Evolutionary conservation across 2,888 invertebrate species (phyloP).

Genomic region (Leptopilina drosophilae): DNA sequence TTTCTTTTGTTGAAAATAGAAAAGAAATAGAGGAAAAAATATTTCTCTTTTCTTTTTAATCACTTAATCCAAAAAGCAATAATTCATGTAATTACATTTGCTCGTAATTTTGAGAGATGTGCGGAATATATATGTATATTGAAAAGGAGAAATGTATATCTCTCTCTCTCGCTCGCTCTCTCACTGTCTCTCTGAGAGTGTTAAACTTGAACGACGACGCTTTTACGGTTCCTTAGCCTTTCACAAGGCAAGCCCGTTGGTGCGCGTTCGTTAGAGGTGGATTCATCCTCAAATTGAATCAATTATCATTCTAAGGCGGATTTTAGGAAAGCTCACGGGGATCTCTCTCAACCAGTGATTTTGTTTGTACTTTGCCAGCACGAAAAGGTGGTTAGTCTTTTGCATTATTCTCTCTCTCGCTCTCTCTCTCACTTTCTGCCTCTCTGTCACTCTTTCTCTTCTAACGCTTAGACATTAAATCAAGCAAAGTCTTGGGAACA

Average conservation of each 20-base stretch:
- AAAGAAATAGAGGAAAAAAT: no score
- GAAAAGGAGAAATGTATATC: neutral
- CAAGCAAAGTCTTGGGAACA: neutral
- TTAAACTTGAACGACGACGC: slow-evolving; percentile 62
- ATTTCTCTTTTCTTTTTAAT: neutral
- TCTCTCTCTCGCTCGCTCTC: no score
- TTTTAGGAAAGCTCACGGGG: slow-evolving; percentile 66
- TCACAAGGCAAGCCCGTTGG: slow-evolving; percentile 66
- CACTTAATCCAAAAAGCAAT: neutral
- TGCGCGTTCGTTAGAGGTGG: slow-evolving; percentile 74
- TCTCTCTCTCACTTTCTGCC: no score
- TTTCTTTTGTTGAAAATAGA: no score
- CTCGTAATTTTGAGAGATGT: slow-evolving; percentile 42
- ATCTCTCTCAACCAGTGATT: slow-evolving; percentile 2
- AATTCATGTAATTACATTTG: slow-evolving; percentile 42
- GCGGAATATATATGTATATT: slow-evolving; percentile 5
- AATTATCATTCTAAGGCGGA: slow-evolving; percentile 75
- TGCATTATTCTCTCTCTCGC: neutral
- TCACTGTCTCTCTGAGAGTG: slow-evolving; percentile 41
- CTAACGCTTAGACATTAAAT: slow-evolving; percentile 23
- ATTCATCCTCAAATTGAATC: slow-evolving; percentile 76
- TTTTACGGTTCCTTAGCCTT: slow-evolving; percentile 72
- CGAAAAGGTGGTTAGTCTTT: slow-evolving; percentile 23
- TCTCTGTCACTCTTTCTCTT: neutral
- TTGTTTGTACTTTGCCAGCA: slow-evolving; percentile 18